Evolutionary conservation across 2,797 vertebrate genomes (phyloP).

Genomic region (Eremophila alpestris): DNA sequence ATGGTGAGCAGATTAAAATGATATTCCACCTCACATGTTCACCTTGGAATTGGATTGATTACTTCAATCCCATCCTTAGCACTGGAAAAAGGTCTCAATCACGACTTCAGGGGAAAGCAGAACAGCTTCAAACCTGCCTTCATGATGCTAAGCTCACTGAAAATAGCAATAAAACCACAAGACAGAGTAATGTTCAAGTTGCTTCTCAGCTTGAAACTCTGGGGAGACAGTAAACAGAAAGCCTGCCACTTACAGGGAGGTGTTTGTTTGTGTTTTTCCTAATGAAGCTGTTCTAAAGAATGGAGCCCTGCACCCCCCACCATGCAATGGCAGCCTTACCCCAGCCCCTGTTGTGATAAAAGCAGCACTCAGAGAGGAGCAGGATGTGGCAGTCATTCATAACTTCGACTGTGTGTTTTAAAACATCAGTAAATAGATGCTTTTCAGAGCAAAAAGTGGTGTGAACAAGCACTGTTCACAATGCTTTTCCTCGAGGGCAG

Average conservation of each 20-base stretch:
- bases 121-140: constrained; percentile 40
- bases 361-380: neutral
- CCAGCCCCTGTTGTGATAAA: neutral
- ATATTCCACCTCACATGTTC: neutral
- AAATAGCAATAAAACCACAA: constrained; percentile 40
- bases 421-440: neutral
- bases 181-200: neutral
- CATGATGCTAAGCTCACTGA: constrained; percentile 5
- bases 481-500: neutral
- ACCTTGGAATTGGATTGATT: neutral
- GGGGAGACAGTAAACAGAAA: constrained; percentile 41
- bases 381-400: neutral
- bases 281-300: neutral
- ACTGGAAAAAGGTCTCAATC: neutral
- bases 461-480: neutral
- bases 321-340: neutral
- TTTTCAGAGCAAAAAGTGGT: neutral
- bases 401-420: neutral
- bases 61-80: neutral
- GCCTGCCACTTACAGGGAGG: neutral
- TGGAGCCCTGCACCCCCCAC: neutral
- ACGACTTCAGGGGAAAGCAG: neutral
- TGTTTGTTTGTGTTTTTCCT: constrained; percentile 15
- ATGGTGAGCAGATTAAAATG: neutral
- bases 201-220: constrained; percentile 22